Conservation (phyloP, 2,888 invertebrate genomes). For the Thalpophila matura region DNA sequence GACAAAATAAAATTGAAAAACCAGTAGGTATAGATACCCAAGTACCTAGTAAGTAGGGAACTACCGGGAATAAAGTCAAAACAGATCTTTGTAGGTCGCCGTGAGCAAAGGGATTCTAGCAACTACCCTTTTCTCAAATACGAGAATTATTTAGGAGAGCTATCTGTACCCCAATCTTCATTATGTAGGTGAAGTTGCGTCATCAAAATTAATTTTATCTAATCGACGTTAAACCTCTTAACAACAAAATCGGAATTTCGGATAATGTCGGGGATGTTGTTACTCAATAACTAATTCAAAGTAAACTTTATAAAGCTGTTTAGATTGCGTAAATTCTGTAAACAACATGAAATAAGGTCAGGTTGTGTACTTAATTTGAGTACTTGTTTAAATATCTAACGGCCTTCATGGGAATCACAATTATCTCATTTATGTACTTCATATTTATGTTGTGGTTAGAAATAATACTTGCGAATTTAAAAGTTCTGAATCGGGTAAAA, state of each 20-base stretch:
- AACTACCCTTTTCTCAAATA: neutral
- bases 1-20: constrained; percentile 11
- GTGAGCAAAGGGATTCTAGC: neutral
- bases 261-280: constrained; percentile 21
- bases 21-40: neutral
- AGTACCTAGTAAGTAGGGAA: too few relatives aligned
- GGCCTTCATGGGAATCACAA: constrained; percentile 18
- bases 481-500: too few relatives aligned
- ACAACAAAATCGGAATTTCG: constrained; percentile 23
- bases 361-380: constrained; percentile 17
- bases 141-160: neutral
- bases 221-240: constrained; percentile 20
- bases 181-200: constrained; percentile 15
- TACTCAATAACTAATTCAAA: constrained; percentile 51
- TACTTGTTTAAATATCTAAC: constrained; percentile 29
- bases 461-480: too few relatives aligned
- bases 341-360: constrained; percentile 51
- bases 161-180: neutral
- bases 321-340: constrained; percentile 52
- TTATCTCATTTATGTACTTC: constrained; percentile 18
- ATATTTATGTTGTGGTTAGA: too few relatives aligned
- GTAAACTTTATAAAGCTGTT: constrained; percentile 57
- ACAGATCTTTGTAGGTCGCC: constrained; percentile 3
- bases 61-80: neutral
- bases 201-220: constrained; percentile 32